These are phyloP conservation scores for Bellardia pandia DNA, from an alignment of 2,888 invertebrate genomes.

Conservation along the genomic window DNA sequence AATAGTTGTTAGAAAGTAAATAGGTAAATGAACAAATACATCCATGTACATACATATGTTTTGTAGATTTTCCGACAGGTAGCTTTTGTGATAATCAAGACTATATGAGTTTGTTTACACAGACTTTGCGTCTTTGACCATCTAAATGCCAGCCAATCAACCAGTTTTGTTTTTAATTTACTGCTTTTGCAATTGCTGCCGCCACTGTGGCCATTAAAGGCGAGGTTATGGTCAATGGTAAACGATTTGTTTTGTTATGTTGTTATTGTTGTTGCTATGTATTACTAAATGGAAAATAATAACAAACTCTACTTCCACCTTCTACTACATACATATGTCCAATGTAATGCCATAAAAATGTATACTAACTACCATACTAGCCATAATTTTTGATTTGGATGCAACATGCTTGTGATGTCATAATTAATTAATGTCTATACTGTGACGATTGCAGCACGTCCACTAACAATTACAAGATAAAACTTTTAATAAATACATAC, in stretches of 20 bases:
- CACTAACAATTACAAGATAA: background rate
- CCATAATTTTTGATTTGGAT: constrained; percentile 33
- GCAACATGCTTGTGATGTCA: constrained; percentile 49
- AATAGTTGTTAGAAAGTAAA: background rate
- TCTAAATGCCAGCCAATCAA: background rate
- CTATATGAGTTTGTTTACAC: constrained; percentile 23
- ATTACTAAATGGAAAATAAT: background rate
- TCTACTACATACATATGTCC: background rate
- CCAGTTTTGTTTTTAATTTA: constrained; percentile 18
- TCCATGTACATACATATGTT: background rate
- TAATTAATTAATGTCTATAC: constrained; percentile 49
- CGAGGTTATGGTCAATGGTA: constrained; percentile 66
- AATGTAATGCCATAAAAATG: background rate
- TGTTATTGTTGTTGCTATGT: constrained; percentile 6
- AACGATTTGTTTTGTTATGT: constrained; percentile 19
- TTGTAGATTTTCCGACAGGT: background rate
- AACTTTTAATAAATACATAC: constrained; percentile 13
- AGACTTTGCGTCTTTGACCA: constrained; percentile 21
- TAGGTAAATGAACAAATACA: too few species aligned
- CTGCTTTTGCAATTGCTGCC: background rate
- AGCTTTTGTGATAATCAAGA: constrained; percentile 16
- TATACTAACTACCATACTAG: background rate
- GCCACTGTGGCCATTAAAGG: background rate
- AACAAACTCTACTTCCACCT: constrained; percentile 20
- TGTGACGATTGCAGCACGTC: constrained; percentile 13